Percentiles rank a stretch among this genome's conserved stretches.
Evolutionary conservation across 1,140 invertebrate genomes (phyloP).

Genomic region (Tetraneura akinire): DNA sequence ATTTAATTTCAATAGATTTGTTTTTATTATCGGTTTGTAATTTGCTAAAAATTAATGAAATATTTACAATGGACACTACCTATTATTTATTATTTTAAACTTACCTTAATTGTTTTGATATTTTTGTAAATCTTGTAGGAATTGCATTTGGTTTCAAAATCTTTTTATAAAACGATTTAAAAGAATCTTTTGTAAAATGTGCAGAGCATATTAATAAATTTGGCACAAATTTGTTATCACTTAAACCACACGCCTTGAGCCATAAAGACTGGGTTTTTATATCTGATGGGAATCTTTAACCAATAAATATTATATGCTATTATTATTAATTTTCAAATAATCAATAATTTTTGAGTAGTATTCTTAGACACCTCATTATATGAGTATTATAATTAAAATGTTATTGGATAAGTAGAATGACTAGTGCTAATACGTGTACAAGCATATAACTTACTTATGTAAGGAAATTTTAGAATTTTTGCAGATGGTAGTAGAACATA

Average conservation of each 20-base stretch:
- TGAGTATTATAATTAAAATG: too few species aligned
- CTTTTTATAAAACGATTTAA: background rate
- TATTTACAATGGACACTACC: background rate
- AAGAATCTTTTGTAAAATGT: constrained; percentile 3
- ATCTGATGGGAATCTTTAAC: background rate
- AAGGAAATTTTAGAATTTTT: background rate
- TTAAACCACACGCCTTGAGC: background rate
- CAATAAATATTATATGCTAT: too few species aligned
- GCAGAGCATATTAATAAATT: background rate
- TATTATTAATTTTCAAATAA: too few species aligned
- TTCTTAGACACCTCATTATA: too few species aligned
- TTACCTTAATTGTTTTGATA: background rate
- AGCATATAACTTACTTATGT: constrained; percentile 12
- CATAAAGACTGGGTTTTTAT: background rate
- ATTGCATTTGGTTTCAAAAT: background rate
- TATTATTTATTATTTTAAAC: background rate
- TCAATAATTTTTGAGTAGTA: too few species aligned
- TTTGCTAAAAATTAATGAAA: background rate
- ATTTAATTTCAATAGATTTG: background rate
- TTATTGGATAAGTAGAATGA: too few species aligned
- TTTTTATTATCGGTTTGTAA: background rate
- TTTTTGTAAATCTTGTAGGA: constrained; percentile 3
- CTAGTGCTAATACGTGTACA: background rate
- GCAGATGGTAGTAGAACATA: background rate
- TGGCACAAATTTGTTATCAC: background rate